Percentiles rank a stretch among this genome's conserved stretches.
Conservation (phyloP, 2,888 invertebrate genomes). For the Smittia sp. region DNA sequence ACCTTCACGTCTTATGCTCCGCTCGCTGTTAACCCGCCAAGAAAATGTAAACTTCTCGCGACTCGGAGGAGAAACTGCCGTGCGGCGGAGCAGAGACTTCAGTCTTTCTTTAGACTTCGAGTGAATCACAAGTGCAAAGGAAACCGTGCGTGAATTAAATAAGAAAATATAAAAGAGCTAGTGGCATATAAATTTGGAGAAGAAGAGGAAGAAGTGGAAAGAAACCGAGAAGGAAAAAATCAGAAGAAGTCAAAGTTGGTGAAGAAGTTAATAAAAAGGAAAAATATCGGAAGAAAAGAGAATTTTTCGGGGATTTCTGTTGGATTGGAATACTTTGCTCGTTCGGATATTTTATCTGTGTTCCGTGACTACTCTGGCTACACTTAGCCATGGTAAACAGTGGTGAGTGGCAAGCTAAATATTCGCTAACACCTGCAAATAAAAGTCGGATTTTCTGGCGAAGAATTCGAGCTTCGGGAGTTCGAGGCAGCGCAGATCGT, state of each 20-base stretch:
- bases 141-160: slow-evolving; percentile 32
- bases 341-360: slow-evolving; percentile 11
- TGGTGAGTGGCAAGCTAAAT: neutral
- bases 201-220: slow-evolving; percentile 26
- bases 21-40: neutral
- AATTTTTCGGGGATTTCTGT: slow-evolving; percentile 9
- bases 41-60: slow-evolving; percentile 24
- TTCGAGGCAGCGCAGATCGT: neutral
- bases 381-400: slow-evolving; percentile 19
- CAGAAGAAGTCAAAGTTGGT: neutral
- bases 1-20: neutral
- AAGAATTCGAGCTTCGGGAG: neutral
- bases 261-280: neutral
- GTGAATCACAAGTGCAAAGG: slow-evolving; percentile 48
- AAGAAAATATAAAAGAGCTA: slow-evolving; percentile 3
- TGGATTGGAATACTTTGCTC: neutral
- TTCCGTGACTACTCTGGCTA: slow-evolving; percentile 1
- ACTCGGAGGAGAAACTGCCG: neutral
- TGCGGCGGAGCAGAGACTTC: slow-evolving; percentile 44
- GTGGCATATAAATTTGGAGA: slow-evolving; percentile 22
- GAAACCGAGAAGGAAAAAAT: slow-evolving; percentile 13
- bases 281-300: neutral
- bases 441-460: neutral
- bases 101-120: slow-evolving; percentile 54
- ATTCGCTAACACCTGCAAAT: neutral